These are phyloP conservation scores for Enteromius trimaculatus DNA, from an alignment of 2,797 vertebrate genomes.

Conservation along the genomic window DNA sequence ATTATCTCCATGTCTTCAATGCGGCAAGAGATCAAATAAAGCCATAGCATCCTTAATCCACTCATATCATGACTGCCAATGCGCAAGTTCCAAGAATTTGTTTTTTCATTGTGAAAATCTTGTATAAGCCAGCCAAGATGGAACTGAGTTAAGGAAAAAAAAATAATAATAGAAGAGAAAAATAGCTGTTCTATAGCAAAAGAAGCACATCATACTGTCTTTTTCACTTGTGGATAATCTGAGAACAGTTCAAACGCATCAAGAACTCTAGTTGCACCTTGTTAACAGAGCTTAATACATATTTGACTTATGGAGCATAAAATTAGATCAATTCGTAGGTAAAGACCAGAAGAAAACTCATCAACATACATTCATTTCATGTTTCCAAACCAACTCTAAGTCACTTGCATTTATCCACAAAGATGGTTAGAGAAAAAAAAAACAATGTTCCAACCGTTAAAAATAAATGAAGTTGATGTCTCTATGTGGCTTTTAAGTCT, in stretches of 20 bases:
- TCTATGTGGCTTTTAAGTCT: background rate
- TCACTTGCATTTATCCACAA: slow-evolving; percentile 9
- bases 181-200: background rate
- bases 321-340: slow-evolving; percentile 12
- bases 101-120: slow-evolving; percentile 9
- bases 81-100: background rate
- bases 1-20: slow-evolving; percentile 38
- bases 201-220: background rate
- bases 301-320: slow-evolving; percentile 11
- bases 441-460: background rate
- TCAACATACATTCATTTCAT: background rate
- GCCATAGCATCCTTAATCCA: slow-evolving; percentile 28
- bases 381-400: background rate
- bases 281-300: slow-evolving; percentile 27
- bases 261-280: background rate
- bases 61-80: slow-evolving; percentile 35
- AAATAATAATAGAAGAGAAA: background rate
- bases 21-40: slow-evolving; percentile 33
- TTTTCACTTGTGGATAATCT: background rate
- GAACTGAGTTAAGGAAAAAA: background rate
- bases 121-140: slow-evolving; percentile 3
- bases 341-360: background rate
- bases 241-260: background rate
- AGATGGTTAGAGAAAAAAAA: background rate
- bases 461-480: background rate